Evolutionary conservation across 53 echinoderm and acorn worm genomes (phyloP), one percentile per base, ranked within the genome.

Genomic region (Holothuria scabra): DNA sequence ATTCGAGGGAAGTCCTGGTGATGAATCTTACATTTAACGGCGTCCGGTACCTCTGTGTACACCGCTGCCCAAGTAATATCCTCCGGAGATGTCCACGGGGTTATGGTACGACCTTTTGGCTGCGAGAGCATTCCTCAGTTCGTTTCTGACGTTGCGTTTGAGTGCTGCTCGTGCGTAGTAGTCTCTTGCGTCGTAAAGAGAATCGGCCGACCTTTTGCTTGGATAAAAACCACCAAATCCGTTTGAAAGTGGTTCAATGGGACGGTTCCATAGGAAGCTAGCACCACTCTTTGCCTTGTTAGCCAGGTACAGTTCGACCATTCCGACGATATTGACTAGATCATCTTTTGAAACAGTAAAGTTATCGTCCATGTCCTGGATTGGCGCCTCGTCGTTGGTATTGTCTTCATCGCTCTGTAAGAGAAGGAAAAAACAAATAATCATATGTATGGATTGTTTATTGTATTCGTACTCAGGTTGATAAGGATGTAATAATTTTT

Each of bases 101-200:
- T 46, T 30, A 49, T 32, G 78, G 57, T 56, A 78, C 1, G 5
- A 12, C 14, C 52, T 56, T 32, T 78, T 78, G 24, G 58, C 78
- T 14, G 18, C 4, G 29, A 78, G 52, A 10, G 48, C 78, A n/a
- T 46, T 58, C 49, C 78, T 26, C 7, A 78, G 25, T 21, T 31
- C 78, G 28, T 78, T 31, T 9, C 78, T 78, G 56, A 78, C 56
- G 52, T 78, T 56, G 29, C 78, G 56, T 31, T 78, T 78, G 16
- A 78, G 18, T 56, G 78, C 78, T 18, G 78, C 58, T 29, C 78
- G 78, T 9, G 78, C 78, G 20, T 78, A 78, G 21, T 72, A 52
- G 18, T 52, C 72, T 12, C 46, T 30, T 26, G 46, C 72, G 10
- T 19, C 21, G 22, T 72, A 46, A 1, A 18, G 14, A 4, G 52